Evolutionary conservation across 2,888 invertebrate species (phyloP).

Genomic region (Brachyptera putata): DNA sequence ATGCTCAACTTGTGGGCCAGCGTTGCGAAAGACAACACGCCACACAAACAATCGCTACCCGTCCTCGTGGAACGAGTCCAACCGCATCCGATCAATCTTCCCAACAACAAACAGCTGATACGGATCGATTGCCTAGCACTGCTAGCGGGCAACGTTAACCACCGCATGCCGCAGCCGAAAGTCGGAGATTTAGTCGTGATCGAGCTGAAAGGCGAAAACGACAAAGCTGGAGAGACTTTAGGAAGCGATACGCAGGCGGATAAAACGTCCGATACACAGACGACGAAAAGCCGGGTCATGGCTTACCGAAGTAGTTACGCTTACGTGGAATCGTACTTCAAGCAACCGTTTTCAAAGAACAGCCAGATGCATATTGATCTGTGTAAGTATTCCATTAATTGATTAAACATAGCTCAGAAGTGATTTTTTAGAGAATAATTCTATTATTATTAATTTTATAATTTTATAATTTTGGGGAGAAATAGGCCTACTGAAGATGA

Average conservation of each 20-base stretch:
- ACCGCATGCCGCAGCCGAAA: conserved; percentile 35
- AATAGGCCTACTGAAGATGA: too few relatives aligned
- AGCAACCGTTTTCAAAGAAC: neutral
- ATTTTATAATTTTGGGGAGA: neutral
- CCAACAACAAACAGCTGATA: conserved; percentile 30
- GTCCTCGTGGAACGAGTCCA: conserved; percentile 6
- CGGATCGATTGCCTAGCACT: conserved; percentile 39
- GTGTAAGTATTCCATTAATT: too few relatives aligned
- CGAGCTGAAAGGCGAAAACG: conserved; percentile 35
- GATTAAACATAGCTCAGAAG: too few relatives aligned
- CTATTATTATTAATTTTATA: neutral
- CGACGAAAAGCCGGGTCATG: conserved; percentile 6
- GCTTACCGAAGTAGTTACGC: too few relatives aligned
- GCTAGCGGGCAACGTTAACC: conserved; percentile 35
- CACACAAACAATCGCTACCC: neutral
- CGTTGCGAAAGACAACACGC: conserved; percentile 34
- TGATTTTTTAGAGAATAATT: too few relatives aligned
- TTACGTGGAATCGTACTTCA: neutral
- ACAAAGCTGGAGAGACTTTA: neutral
- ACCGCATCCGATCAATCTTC: neutral
- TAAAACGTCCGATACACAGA: neutral
- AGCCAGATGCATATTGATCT: neutral
- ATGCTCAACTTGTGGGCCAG: conserved; percentile 61
- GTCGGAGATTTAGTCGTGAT: conserved; percentile 41
- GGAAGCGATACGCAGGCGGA: neutral